Conservation (phyloP, 2,797 vertebrate species). For the Chaetophractus vellerosus region DNA sequence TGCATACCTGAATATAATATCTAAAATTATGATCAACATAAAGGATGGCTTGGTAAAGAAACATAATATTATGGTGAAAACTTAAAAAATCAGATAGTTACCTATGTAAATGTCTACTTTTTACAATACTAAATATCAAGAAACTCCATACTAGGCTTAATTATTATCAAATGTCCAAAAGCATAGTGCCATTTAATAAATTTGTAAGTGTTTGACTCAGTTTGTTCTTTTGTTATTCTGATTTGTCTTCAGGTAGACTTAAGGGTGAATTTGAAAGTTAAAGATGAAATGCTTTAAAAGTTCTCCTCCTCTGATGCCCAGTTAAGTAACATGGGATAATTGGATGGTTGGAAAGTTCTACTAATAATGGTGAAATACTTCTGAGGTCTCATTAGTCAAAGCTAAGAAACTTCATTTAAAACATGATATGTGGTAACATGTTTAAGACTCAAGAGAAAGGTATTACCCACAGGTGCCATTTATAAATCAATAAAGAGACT, state of each 20-base stretch:
- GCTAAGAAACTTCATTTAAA: conserved; percentile 12
- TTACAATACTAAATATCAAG: neutral
- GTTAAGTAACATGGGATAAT: conserved; percentile 52
- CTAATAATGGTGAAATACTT: too few species aligned
- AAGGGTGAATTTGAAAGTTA: neutral
- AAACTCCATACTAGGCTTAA: neutral
- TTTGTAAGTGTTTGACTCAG: neutral
- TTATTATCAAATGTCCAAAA: neutral
- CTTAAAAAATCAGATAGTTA: neutral
- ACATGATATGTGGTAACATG: too few species aligned
- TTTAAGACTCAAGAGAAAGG: too few species aligned
- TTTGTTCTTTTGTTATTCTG: neutral
- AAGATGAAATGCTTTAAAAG: neutral
- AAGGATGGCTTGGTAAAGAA: neutral
- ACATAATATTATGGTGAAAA: neutral
- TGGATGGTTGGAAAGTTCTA: neutral
- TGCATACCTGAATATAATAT: neutral
- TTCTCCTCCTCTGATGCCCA: conserved; percentile 4
- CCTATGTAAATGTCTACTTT: neutral
- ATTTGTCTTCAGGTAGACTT: neutral
- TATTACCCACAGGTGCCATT: too few species aligned
- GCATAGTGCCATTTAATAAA: neutral
- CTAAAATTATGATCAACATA: neutral
- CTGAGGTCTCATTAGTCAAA: too few species aligned
- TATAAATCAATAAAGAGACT: too few species aligned